A percentile compares a stretch with the other conserved stretches of the same genome.
phyloP scores from a whole-genome alignment of 2,113 vertebrate species.

The Myxocyprinus asiaticus region DNA sequence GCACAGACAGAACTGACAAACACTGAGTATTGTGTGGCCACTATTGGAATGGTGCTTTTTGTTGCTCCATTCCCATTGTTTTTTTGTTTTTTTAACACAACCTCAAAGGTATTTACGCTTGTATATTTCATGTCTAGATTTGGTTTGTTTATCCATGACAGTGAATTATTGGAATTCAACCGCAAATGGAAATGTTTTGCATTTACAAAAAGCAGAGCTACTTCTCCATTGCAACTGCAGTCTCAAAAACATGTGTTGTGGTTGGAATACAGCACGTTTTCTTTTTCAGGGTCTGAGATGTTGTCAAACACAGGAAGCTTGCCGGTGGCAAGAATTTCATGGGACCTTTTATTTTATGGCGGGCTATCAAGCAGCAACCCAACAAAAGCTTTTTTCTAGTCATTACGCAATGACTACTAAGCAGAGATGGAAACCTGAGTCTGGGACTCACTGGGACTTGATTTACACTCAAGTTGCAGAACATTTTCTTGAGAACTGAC shows the following conservation, averaged over 20 bases:
- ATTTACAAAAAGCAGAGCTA: slow-evolving; percentile 32
- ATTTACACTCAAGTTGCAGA: too few species aligned
- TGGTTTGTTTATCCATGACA: slow-evolving; percentile 19
- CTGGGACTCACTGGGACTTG: too few species aligned
- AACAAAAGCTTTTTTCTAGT: slow-evolving; percentile 19
- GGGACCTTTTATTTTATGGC: slow-evolving; percentile 37
- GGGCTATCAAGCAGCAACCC: slow-evolving; percentile 31
- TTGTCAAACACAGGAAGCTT: slow-evolving; percentile 46
- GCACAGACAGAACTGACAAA: neutral
- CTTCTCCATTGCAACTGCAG: slow-evolving; percentile 14
- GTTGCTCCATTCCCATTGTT: neutral
- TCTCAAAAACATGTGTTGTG: slow-evolving; percentile 33
- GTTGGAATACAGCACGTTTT: slow-evolving; percentile 10
- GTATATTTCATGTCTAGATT: slow-evolving; percentile 31
- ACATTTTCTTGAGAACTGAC: too few species aligned
- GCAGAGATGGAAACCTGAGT: too few species aligned
- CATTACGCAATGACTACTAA: neutral
- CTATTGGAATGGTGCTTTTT: slow-evolving; percentile 15
- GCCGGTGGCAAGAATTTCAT: slow-evolving; percentile 46
- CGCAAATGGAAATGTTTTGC: slow-evolving; percentile 36
- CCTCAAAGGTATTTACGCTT: neutral
- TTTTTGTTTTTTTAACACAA: slow-evolving; percentile 10
- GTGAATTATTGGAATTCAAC: slow-evolving; percentile 36
- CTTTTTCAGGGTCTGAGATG: slow-evolving; percentile 35
- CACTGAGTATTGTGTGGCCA: slow-evolving; percentile 25